Evolutionary conservation across 2,113 vertebrate species (phyloP).

Genomic region (Trinectes maculatus): DNA sequence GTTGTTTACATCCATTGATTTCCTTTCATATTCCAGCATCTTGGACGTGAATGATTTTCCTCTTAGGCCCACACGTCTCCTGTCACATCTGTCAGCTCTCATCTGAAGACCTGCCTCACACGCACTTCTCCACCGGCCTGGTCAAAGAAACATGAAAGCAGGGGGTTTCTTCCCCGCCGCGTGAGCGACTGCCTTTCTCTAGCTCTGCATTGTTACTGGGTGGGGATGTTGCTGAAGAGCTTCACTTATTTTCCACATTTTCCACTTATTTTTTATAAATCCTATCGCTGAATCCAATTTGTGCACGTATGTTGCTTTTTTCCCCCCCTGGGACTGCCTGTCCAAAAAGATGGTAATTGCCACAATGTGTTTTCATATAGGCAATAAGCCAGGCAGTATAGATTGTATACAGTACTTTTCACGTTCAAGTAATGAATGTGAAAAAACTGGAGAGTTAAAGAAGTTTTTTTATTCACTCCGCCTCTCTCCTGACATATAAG

Average conservation of each 20-base stretch:
- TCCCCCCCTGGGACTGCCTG: too few species aligned
- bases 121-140: conserved; percentile 7
- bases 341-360: too few species aligned
- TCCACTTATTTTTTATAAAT: too few species aligned
- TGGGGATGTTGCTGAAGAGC: too few species aligned
- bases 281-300: too few species aligned
- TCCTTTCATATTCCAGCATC: conserved; percentile 12
- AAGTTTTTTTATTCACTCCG: too few species aligned
- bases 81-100: conserved; percentile 48
- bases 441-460: too few species aligned
- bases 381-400: background rate
- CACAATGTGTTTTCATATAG: background rate
- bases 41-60: conserved; percentile 35
- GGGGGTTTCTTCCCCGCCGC: background rate
- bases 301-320: background rate
- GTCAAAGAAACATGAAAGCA: conserved; percentile 35
- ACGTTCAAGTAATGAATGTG: too few species aligned
- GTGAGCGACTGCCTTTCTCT: background rate
- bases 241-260: too few species aligned
- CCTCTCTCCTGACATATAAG: too few species aligned
- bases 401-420: too few species aligned
- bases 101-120: conserved; percentile 50
- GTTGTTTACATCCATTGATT: conserved; percentile 40
- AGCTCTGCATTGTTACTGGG: background rate
- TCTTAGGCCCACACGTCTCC: conserved; percentile 37